A percentile compares a stretch with the other conserved stretches of the same genome.
These are phyloP conservation scores for Ochropacha duplaris DNA, from an alignment of 2,888 invertebrate species.

Conservation along the genomic window DNA sequence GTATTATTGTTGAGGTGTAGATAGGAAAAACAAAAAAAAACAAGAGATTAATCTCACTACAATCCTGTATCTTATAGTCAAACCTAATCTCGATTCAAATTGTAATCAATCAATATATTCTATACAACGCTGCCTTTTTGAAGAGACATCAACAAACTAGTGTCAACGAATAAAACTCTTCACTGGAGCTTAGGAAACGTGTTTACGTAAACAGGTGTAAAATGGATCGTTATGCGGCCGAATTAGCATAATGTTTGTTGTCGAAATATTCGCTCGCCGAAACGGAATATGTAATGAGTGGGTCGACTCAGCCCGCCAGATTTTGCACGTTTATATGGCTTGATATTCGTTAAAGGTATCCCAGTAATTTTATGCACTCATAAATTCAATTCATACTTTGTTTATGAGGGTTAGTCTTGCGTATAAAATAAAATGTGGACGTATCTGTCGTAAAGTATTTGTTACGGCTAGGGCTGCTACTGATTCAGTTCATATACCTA, in stretches of 20 bases:
- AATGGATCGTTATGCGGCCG: slow-evolving; percentile 71
- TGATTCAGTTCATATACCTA: background rate
- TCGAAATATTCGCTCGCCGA: slow-evolving; percentile 74
- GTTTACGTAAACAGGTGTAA: slow-evolving; percentile 80
- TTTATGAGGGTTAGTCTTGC: slow-evolving; percentile 40
- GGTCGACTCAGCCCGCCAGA: slow-evolving; percentile 60
- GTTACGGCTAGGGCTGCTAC: background rate
- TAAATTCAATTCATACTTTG: slow-evolving; percentile 61
- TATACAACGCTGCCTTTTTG: background rate
- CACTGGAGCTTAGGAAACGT: slow-evolving; percentile 62
- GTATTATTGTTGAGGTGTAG: too few species aligned
- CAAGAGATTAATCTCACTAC: too few species aligned
- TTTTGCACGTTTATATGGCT: slow-evolving; percentile 62
- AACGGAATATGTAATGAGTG: slow-evolving; percentile 74
- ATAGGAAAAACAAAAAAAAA: too few species aligned
- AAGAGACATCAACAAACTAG: slow-evolving; percentile 24
- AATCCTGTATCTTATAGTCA: too few species aligned
- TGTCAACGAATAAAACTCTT: slow-evolving; percentile 55
- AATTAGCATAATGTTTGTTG: slow-evolving; percentile 80
- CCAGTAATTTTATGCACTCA: slow-evolving; percentile 62
- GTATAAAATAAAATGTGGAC: slow-evolving; percentile 19
- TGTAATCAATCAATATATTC: too few species aligned
- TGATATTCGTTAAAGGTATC: slow-evolving; percentile 62
- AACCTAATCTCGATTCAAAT: too few species aligned
- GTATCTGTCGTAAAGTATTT: slow-evolving; percentile 1